Base-by-base conservation (phyloP, 2,888 invertebrate genomes). In the Pseudeuparius sepicola region DNA sequence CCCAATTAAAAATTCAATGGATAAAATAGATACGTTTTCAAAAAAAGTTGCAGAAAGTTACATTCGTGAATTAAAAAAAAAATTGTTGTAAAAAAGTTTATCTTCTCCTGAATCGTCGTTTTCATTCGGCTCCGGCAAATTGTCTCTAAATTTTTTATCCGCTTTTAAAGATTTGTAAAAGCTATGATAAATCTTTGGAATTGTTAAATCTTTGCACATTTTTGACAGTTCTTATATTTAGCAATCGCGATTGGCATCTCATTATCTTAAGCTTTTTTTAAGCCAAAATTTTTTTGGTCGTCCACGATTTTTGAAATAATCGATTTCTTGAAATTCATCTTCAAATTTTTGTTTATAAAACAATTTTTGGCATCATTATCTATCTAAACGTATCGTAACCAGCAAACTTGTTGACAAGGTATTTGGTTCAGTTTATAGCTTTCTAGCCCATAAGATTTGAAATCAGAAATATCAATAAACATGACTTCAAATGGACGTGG, bases 401-500 rank as follows among this genome's bases (percentile, higher is more conserved):
- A 34, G 34, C 34, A 34, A 34, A 34, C 27, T 27, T 34, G 34
- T 20, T 27, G 34, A 13, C 26, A 34, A 28, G 27, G 34, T 20
- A 34, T 27, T 34, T 27, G 27, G 27, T 34, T 34, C 27, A 34
- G n/a, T 27, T 16, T 34, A 34, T 27, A 34, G 18, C 27, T 34
- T 27, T 34, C 18, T 18, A 14, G 17, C 20, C 34, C 30, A 30
- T n/a, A n/a, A n/a, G n/a, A n/a, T n/a, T n/a, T n/a, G n/a, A n/a
- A n/a, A n/a, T n/a, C n/a, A n/a, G n/a, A n/a, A n/a, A n/a, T n/a
- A n/a, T n/a, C n/a, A n/a, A n/a, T n/a, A n/a, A n/a, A n/a, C n/a
- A n/a, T n/a, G 10, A 32, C 37, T 14, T 32, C 15, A 27, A 17
- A 37, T 11, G 33, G 33, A 28, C 24, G 4, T 37, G 43, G 41